A percentile compares a stretch with the other conserved stretches of the same genome.
Evolutionary conservation across 2,797 vertebrate species (phyloP).

Genomic region (Labroides dimidiatus): DNA sequence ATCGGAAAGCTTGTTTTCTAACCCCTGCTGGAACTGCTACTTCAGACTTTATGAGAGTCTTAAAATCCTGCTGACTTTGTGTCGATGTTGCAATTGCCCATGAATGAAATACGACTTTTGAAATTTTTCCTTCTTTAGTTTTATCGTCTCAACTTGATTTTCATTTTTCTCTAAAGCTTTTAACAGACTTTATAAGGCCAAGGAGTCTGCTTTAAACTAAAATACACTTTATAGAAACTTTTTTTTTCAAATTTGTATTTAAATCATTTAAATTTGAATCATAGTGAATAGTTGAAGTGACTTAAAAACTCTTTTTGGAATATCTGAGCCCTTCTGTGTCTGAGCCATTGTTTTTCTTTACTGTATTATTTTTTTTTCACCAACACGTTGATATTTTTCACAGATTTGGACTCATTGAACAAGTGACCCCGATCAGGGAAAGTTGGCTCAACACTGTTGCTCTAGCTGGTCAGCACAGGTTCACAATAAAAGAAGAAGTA

Average conservation of each 20-base stretch:
- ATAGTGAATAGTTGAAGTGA: too few relatives aligned
- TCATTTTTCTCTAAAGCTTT: background rate
- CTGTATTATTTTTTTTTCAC: too few relatives aligned
- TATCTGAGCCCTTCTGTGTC: too few relatives aligned
- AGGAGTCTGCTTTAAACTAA: background rate
- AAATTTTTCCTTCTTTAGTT: background rate
- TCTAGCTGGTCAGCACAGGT: conserved; percentile 70
- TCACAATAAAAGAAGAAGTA: conserved; percentile 63
- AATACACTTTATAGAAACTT: background rate
- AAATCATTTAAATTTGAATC: too few relatives aligned
- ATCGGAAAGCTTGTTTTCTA: conserved; percentile 1
- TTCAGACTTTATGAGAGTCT: background rate
- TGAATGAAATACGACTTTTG: conserved; percentile 17
- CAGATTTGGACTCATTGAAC: conserved; percentile 84
- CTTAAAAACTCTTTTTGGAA: too few relatives aligned
- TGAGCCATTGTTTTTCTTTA: too few relatives aligned
- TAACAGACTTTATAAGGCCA: background rate
- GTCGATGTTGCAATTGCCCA: conserved; percentile 1
- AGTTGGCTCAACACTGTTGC: conserved; percentile 82
- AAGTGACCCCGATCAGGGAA: conserved; percentile 76
- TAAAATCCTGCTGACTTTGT: conserved; percentile 34
- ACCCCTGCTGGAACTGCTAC: conserved; percentile 3
- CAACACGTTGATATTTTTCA: background rate
- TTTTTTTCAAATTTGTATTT: background rate
- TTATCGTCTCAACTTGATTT: background rate